Evolutionary conservation across 1,140 invertebrate species (phyloP), one percentile per base, ranked within the genome.

Genomic region (Berghia stephanieae): DNA sequence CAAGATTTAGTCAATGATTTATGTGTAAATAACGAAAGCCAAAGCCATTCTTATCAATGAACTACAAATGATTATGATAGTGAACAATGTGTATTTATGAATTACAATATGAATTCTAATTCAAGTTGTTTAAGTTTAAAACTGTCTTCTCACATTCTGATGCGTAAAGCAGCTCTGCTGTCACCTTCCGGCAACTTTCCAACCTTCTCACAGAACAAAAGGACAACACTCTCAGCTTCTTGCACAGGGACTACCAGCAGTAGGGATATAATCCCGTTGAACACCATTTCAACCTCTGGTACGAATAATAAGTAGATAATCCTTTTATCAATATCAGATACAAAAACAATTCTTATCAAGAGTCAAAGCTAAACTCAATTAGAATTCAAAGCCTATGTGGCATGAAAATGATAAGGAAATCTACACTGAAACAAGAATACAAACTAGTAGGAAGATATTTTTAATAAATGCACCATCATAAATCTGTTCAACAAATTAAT

Each of bases 181-280:
- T 93, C 92, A 40, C 93, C 83, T n/a, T 94, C 93, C 2, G 95
- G 94, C 2, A 95, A 93, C 91, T 97, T 97, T n/a, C 93, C 93
- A 77, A 98, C 90, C 90, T 97, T 96, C 88, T 98, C 95, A 91
- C 96, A 97, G 87, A 98, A 98, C 63, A 95, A 93, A 70, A 95
- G 87, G 78, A 98, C 95, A 79, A 98, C 93, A 85, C 95, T 95
- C 90, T 96, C 95, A n/a, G 94, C 95, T 78, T 95, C 92, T 83
- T 96, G 94, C 55, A 93, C 91, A 18, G 95, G 95, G 75, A 96
- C 94, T 80, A 95, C 92, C 78, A 98, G 94, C 91, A 98, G 93
- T 74, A 98, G 95, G 5, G 96, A 97, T 3, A 98, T 96, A 90
- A 98, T 96, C 36, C 90, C 89, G 79, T 91, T 92, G 38, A 91